Evolutionary conservation across 2,797 vertebrate species (phyloP).

Genomic region (Vespertilio murinus): DNA sequence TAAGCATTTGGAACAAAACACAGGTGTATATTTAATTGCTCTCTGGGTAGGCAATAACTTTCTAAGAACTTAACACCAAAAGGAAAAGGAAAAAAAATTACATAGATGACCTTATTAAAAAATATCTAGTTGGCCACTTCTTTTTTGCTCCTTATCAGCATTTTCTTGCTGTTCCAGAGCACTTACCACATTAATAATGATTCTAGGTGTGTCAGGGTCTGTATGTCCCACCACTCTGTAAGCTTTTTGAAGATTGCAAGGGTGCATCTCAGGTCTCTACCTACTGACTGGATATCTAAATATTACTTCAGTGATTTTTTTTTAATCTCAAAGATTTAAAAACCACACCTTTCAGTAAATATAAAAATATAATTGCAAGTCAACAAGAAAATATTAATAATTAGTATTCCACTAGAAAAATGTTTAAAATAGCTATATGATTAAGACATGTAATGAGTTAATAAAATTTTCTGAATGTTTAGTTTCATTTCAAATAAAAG

Average conservation of each 20-base stretch:
- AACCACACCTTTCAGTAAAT: not conserved
- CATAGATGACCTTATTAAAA: not conserved
- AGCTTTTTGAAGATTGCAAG: not conserved
- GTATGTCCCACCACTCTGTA: not conserved
- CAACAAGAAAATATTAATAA: not conserved
- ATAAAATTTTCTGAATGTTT: not conserved
- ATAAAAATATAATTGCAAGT: not conserved
- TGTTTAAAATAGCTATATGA: not conserved
- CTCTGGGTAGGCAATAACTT: not conserved
- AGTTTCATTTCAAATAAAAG: not conserved
- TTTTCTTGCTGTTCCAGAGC: not conserved
- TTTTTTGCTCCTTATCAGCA: not conserved
- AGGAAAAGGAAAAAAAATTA: not conserved
- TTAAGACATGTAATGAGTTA: not conserved
- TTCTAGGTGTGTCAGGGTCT: fast-evolving
- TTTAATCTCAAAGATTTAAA: not conserved
- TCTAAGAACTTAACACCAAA: not conserved
- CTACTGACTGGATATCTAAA: not conserved
- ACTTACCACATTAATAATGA: not conserved
- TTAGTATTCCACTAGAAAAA: not conserved
- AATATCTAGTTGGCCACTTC: not conserved
- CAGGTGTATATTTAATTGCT: not conserved
- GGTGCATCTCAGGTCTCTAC: not conserved
- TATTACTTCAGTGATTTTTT: not conserved
- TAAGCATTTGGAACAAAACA: not conserved